phyloP scores from a whole-genome alignment of 1,140 invertebrate species.

The Apis laboriosa region DNA sequence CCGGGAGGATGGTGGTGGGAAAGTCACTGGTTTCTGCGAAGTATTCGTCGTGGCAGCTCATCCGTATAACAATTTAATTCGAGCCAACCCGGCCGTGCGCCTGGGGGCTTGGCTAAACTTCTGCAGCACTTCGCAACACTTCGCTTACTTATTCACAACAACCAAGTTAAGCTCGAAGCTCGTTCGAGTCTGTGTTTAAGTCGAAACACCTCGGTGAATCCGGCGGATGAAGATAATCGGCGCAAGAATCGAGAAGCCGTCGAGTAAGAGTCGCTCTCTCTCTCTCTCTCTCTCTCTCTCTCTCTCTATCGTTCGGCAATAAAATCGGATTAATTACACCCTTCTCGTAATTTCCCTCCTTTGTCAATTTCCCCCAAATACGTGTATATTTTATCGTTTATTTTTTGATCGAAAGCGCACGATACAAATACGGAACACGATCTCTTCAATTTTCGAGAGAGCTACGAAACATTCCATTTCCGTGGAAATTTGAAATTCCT shows the following conservation, averaged over 20 bases:
- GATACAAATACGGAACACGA: too few species aligned
- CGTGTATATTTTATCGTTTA: not conserved
- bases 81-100: constrained; percentile 61
- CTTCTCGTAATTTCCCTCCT: not conserved
- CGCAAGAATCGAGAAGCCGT: constrained; percentile 50
- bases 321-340: constrained; percentile 24
- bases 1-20: constrained; percentile 62
- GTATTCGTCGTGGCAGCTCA: constrained; percentile 77
- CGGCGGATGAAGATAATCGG: constrained; percentile 75
- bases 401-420: not conserved
- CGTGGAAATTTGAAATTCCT: not conserved
- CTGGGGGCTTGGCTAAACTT: constrained; percentile 72
- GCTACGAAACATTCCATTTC: not conserved
- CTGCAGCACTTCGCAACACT: constrained; percentile 76
- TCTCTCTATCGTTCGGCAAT: not conserved
- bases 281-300: not conserved
- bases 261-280: constrained; percentile 33
- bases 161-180: constrained; percentile 78
- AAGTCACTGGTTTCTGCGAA: constrained; percentile 61
- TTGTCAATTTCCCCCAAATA: not conserved
- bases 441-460: too few species aligned
- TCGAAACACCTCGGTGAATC: constrained; percentile 74
- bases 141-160: constrained; percentile 80
- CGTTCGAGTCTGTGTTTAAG: constrained; percentile 70
- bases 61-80: constrained; percentile 81